Evolutionary conservation across 2,113 vertebrate species (phyloP), one percentile per base, ranked within the genome.

Genomic region (Eidolon helvum): DNA sequence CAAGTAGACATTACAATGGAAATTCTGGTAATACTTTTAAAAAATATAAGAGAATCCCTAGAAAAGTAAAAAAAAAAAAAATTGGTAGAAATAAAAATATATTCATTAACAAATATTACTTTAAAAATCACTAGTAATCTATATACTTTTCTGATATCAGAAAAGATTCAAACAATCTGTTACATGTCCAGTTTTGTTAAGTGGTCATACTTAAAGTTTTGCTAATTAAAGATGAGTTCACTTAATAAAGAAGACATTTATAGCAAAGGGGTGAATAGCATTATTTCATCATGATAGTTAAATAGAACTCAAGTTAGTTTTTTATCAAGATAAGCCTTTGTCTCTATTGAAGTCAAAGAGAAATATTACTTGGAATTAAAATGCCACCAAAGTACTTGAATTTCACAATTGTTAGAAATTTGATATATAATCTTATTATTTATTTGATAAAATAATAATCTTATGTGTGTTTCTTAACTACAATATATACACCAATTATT

Each of bases 391-490:
- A 94, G n/a, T 72, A 87, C 30, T 66, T 43, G 15, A 50, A 71
- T 92, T 82, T 95, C 45, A 57, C 38, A 94, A 69, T 28, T 71
- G 30, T 22, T 72, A 82, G 24, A 82, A 93, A 85, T 71, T 71
- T 75, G 57, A 61, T 4, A 80, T n/a, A 63, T 18, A 63, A 80
- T 85, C 18, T 85, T 88, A 75, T 22, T 69, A 72, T 26, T 28
- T 90, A 78, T 15, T 91, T 35, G 75, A 78, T 68, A 80, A 79
- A 53, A 88, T 69, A 90, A 78, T 68, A 77, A 72, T 53, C 10
- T 96, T 40, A 78, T 11, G 16, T 53, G 19, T 90, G 40, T 35
- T 90, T 87, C 88, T 91, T 93, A 77, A 87, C 21, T 82, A 92
- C 80, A 84, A 79, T 43, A 91, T 45, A 83, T 30, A 69, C 21